Percentiles rank a stretch among this genome's conserved stretches.
Conservation (phyloP, 2,888 invertebrate species). For the Lasius fuliginosus region DNA sequence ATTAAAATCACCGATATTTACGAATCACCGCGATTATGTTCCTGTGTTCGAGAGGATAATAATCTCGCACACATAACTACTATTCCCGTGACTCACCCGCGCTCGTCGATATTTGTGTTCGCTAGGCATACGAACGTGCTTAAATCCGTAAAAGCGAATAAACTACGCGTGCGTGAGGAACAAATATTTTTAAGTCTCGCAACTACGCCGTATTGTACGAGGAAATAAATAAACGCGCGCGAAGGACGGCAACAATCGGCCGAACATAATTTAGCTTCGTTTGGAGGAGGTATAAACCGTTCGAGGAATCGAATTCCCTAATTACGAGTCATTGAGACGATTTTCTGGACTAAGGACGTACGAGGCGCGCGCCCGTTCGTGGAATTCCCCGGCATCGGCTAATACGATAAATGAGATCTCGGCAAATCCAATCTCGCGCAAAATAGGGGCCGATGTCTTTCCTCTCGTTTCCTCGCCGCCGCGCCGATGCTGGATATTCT, state of each 20-base stretch:
- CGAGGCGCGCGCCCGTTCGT: conserved; percentile 20
- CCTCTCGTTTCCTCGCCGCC: conserved; percentile 38
- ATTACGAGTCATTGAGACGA: conserved; percentile 44
- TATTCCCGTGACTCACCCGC: conserved; percentile 29
- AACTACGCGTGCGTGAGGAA: conserved; percentile 43
- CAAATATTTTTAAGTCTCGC: conserved; percentile 35
- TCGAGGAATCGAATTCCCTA: conserved; percentile 48
- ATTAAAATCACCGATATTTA: neutral
- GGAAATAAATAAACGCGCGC: conserved; percentile 8
- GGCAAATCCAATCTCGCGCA: conserved; percentile 42
- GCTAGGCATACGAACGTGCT: conserved; percentile 35
- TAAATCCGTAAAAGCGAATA: conserved; percentile 38
- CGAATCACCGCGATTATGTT: neutral
- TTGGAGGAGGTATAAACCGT: neutral
- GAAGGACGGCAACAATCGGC: conserved; percentile 23
- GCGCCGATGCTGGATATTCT: conserved; percentile 16
- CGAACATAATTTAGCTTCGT: conserved; percentile 33
- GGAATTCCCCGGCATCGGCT: conserved; percentile 35
- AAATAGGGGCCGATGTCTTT: conserved; percentile 30
- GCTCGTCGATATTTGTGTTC: conserved; percentile 1
- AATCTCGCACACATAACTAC: neutral
- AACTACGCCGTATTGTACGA: conserved; percentile 11
- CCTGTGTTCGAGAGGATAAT: neutral
- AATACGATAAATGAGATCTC: conserved; percentile 41
- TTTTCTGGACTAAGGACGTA: conserved; percentile 13